These are phyloP conservation scores for Microcebus lehilahytsara DNA, from an alignment of 2,113 vertebrate genomes.

Conservation along the genomic window DNA sequence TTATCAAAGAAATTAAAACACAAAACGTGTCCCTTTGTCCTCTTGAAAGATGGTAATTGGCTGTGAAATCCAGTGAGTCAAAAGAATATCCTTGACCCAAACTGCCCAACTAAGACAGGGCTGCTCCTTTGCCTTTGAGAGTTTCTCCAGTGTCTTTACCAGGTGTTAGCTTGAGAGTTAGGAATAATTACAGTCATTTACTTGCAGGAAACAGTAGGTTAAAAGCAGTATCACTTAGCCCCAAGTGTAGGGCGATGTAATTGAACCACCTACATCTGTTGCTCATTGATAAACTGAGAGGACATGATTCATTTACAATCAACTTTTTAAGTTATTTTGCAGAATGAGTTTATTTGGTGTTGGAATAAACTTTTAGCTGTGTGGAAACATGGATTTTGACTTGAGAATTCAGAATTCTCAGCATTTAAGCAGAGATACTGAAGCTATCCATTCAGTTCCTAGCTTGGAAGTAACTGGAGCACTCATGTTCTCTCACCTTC, in stretches of 20 bases:
- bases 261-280: neutral
- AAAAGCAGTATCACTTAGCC: neutral
- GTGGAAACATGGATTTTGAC: neutral
- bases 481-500: fast-evolving
- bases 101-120: neutral
- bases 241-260: neutral
- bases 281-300: neutral
- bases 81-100: neutral
- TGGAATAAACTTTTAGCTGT: neutral
- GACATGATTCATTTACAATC: neutral
- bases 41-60: neutral
- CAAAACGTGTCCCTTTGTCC: neutral
- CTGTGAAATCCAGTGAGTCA: neutral
- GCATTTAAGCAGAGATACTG: neutral
- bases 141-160: neutral
- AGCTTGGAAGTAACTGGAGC: neutral
- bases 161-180: neutral
- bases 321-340: neutral
- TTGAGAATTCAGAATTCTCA: neutral
- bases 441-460: neutral
- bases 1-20: neutral
- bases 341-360: neutral
- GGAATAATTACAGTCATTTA: neutral
- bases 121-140: neutral
- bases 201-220: neutral